Evolutionary conservation across 2,113 vertebrate species (phyloP), one percentile per base, ranked within the genome.

Genomic region (Mastomys natalensis): DNA sequence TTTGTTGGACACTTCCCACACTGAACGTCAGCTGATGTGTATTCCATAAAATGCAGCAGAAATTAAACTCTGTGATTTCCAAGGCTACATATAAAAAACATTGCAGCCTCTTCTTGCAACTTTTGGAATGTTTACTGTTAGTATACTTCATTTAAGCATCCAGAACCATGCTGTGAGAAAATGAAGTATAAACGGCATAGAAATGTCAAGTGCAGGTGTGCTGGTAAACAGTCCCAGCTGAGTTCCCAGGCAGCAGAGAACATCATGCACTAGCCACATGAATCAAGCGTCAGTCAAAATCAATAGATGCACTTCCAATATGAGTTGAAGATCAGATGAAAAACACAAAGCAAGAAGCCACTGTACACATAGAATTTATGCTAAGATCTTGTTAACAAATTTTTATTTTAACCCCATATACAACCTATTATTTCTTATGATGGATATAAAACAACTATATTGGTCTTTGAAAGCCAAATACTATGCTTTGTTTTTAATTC

Each of bases 61-160:
- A 95, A 95, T 85, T 77, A 87, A 13, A n/a, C 37, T 45, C 1
- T 16, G 19, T 60, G 22, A 84, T 93, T 88, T 93, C n/a, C 24
- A 37, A 84, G 10, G 8, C 10, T 80, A 64, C 10, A 66, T 24
- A 87, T 48, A 60, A 73, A 73, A 92, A 66, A 7, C 7, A 6
- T 62, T 55, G 45, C 48, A 84, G 19, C 16, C 77, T 92, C 90
- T 78, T 26, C 31, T 45, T 53, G 40, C 24, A 55, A 84, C 9
- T 93, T 70, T 93, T 73, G 78, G 48, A 78, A 94, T 48, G 26
- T 31, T 87, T 94, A 80, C 43, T 40, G 66, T 34, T 43, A 48
- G 31, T 6, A 88, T 34, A 8, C 13, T 84, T 70, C 26, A 93
- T 51, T 96, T 80, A 93, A 80, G 16, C 84, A 72, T 93, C 12